phyloP scores from a whole-genome alignment of 2,888 invertebrate genomes.

The Hypolimnas misippus region DNA sequence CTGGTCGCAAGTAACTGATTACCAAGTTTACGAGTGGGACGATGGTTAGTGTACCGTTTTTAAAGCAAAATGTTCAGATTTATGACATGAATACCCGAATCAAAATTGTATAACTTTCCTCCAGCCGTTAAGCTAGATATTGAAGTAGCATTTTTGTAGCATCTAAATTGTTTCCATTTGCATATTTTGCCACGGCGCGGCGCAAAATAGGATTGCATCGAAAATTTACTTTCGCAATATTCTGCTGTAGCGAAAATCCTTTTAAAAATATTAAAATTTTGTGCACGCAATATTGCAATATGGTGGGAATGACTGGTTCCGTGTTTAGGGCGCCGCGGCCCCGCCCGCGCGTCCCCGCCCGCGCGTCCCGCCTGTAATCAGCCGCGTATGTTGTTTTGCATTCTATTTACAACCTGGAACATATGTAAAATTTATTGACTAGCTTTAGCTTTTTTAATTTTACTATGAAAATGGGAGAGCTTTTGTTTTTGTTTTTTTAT shows the following conservation, averaged over 20 bases:
- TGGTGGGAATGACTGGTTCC: neutral
- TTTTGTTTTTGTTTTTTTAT: too few species aligned
- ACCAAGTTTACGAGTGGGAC: too few species aligned
- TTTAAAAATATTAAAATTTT: constrained; percentile 8
- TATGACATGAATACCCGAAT: neutral
- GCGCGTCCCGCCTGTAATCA: neutral
- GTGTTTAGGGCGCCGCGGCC: neutral
- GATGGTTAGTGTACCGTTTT: too few species aligned
- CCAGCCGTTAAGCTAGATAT: neutral
- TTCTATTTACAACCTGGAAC: neutral
- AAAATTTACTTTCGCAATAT: constrained; percentile 11
- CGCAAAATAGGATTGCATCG: constrained; percentile 12
- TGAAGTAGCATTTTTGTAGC: constrained; percentile 7
- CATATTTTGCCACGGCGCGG: constrained; percentile 4
- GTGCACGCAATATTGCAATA: constrained; percentile 4
- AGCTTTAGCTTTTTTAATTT: too few species aligned
- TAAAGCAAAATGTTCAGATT: neutral
- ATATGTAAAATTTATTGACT: too few species aligned
- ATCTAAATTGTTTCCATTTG: constrained; percentile 6
- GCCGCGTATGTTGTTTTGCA: neutral
- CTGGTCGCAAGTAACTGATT: too few species aligned
- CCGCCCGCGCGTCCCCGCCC: too few species aligned
- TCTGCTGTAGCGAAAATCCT: constrained; percentile 5
- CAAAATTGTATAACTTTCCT: neutral
- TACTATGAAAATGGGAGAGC: too few species aligned